These are phyloP conservation scores for Chamaetylas fuelleborni DNA, from an alignment of 2,113 vertebrate species.

Conservation along the genomic window DNA sequence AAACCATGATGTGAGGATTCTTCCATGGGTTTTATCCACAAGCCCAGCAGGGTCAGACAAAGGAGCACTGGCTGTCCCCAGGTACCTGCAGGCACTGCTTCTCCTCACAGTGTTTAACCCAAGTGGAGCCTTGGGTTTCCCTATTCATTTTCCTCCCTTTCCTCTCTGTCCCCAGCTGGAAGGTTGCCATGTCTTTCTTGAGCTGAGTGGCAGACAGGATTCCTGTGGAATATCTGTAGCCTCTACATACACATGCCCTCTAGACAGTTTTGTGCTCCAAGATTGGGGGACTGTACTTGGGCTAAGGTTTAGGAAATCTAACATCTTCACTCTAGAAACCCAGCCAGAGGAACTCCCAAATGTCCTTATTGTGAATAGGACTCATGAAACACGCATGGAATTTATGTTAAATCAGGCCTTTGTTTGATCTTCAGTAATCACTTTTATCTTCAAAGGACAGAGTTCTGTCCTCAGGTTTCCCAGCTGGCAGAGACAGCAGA, in stretches of 20 bases:
- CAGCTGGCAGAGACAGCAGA: neutral
- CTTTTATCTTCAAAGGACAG: constrained; percentile 24
- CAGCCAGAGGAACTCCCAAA: neutral
- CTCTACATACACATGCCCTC: neutral
- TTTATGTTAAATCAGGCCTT: neutral
- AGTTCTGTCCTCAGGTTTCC: constrained; percentile 32
- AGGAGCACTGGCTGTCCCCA: neutral
- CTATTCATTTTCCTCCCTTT: neutral
- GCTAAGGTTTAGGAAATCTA: neutral
- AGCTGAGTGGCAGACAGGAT: neutral
- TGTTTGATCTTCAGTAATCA: constrained; percentile 8
- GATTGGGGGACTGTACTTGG: neutral
- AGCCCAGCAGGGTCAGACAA: neutral
- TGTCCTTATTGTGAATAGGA: neutral
- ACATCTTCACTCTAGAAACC: neutral
- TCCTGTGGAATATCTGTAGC: neutral
- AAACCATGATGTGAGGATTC: neutral
- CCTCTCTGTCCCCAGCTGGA: neutral
- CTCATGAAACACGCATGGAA: neutral
- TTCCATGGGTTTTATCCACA: neutral
- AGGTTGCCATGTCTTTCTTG: neutral
- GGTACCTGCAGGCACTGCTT: neutral
- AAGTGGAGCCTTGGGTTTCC: neutral
- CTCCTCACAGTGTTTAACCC: neutral
- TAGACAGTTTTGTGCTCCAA: neutral